Base-by-base conservation (phyloP, 2,888 invertebrate genomes). In the Keiferia lycopersicella region DNA sequence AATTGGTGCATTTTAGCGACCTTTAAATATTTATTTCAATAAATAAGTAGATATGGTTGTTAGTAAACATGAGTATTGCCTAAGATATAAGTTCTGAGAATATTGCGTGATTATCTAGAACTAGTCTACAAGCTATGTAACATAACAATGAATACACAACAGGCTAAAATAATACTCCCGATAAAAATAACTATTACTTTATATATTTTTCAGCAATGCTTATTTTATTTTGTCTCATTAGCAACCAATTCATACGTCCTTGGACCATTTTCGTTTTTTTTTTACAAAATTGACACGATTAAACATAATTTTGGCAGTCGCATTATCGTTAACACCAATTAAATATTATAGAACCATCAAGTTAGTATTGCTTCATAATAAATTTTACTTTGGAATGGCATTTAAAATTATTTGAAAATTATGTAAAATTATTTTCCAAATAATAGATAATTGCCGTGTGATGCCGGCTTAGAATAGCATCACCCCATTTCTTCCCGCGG, bases 251-350 rank as follows among this genome's bases (percentile, higher is more conserved):
- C 8, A 34, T 34, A 34, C 34, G 10, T 34, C 34, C n/a, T n/a
- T n/a, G n/a, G n/a, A n/a, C n/a, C n/a, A n/a, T n/a, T n/a, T n/a
- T n/a, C n/a, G n/a, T n/a, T 34, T 10, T 34, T 34, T 8, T 64
- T 68, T 58, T 53, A 50, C 62, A 65, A 64, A 72, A n/a, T 62
- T 82, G 80, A 85, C 82, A 84, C 83, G 69, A 74, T 74, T 75
- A 75, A 76, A 85, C 83, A 58, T 69, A 81, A 78, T 82, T 87
- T 88, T 87, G 87, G 88, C 87, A 84, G 85, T 83, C 84, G 82
- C 81, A 82, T 82, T 81, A 81, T 82, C 77, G 72, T 53, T 66
- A 57, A 12, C 50, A 50, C 18, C 50, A 18, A 50, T 30, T 48
- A 10, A 45, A 60, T 30, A 38, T 22, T 14, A 41, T 4, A 41